Evolutionary conservation across 2,113 vertebrate genomes (phyloP).

Genomic region (Caranx ignobilis): DNA sequence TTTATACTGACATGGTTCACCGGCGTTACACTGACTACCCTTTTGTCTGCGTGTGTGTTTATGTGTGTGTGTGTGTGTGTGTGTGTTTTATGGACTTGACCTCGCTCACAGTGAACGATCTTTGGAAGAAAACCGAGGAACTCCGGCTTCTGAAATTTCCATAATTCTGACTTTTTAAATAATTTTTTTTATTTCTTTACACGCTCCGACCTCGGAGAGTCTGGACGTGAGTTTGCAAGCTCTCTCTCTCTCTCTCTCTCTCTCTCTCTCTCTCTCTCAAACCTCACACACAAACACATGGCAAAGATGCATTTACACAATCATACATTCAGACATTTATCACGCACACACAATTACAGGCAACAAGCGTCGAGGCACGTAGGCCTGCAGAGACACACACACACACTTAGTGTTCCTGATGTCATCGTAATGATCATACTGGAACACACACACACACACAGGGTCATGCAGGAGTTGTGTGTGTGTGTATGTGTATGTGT

Average conservation of each 20-base stretch:
- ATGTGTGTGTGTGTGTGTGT: slow-evolving; percentile 34
- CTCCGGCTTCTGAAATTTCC: slow-evolving; percentile 75
- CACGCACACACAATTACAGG: slow-evolving; percentile 25
- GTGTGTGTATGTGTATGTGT: too few species aligned
- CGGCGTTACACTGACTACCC: slow-evolving; percentile 57
- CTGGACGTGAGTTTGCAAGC: slow-evolving; percentile 25
- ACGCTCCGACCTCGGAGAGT: slow-evolving; percentile 29
- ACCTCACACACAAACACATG: not conserved
- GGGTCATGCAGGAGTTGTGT: slow-evolving; percentile 47
- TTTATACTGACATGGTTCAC: slow-evolving; percentile 75
- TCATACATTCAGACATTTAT: not conserved
- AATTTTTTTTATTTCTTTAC: slow-evolving; percentile 13
- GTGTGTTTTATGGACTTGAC: slow-evolving; percentile 71
- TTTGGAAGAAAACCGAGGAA: slow-evolving; percentile 69
- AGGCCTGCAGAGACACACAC: slow-evolving; percentile 23
- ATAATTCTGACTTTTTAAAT: slow-evolving; percentile 55
- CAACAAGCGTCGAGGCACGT: not conserved
- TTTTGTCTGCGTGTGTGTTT: slow-evolving; percentile 61
- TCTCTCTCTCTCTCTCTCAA: not conserved
- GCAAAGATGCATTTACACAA: slow-evolving; percentile 5
- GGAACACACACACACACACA: slow-evolving; percentile 52
- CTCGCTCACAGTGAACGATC: slow-evolving; percentile 65
- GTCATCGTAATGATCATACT: slow-evolving; percentile 69
- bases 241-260: not conserved
- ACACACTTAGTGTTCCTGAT: slow-evolving; percentile 45